Percentiles rank a stretch among this genome's conserved stretches.
phyloP scores from a whole-genome alignment of 2,113 vertebrate species.

The Dipodomys stephensi region DNA sequence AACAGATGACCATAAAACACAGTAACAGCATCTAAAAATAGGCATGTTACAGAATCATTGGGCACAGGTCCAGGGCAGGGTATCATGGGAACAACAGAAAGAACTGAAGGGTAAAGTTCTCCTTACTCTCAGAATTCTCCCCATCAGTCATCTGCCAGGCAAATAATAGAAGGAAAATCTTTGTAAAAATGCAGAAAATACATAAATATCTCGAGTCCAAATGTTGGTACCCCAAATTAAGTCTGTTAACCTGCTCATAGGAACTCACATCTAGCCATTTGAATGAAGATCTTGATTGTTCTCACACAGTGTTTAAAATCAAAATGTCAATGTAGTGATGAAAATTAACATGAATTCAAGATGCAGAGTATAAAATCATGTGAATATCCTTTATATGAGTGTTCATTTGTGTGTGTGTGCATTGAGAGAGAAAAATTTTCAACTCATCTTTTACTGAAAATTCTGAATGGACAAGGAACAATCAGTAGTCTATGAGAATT shows the following conservation, averaged over 20 bases:
- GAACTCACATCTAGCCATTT: not conserved
- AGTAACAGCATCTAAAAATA: not conserved
- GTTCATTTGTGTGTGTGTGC: too few relatives aligned
- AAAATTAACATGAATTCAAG: not conserved
- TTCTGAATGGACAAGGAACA: not conserved
- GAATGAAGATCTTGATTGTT: not conserved
- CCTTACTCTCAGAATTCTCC: not conserved
- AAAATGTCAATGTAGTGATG: not conserved
- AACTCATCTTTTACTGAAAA: not conserved
- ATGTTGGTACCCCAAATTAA: not conserved
- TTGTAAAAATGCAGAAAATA: not conserved
- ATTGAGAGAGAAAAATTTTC: not conserved
- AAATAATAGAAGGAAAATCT: not conserved
- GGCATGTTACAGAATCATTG: not conserved
- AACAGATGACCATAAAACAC: conserved; percentile 17
- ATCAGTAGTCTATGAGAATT: not conserved
- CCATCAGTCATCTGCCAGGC: not conserved
- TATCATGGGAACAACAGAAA: not conserved
- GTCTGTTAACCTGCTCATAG: not conserved
- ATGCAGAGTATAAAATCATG: not conserved
- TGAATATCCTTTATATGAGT: not conserved
- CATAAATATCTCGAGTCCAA: not conserved
- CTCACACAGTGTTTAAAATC: not conserved
- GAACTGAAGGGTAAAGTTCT: not conserved
- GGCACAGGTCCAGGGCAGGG: too few relatives aligned